phyloP scores from a whole-genome alignment of 2,797 vertebrate species.

The Semaprochilodus insignis region DNA sequence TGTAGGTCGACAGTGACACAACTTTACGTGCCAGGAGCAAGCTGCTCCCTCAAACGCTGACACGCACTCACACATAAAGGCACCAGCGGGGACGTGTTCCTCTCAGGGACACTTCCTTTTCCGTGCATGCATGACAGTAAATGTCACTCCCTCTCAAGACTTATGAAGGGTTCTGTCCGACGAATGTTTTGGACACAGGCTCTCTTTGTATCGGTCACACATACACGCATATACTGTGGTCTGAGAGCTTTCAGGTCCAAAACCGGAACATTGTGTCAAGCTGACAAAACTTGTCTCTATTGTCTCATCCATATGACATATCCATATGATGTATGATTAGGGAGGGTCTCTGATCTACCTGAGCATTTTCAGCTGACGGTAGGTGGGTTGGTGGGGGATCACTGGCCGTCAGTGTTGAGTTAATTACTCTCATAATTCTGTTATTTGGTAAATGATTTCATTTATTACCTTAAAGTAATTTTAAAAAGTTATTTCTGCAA shows the following conservation, averaged over 20 bases:
- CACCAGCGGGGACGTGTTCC: slow-evolving; percentile 29
- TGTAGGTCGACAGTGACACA: slow-evolving; percentile 16
- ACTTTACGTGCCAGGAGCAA: slow-evolving; percentile 23
- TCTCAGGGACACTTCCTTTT: slow-evolving; percentile 43
- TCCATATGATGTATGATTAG: too few relatives aligned
- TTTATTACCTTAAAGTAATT: too few relatives aligned
- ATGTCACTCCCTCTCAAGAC: slow-evolving; percentile 33
- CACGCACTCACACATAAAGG: slow-evolving; percentile 13
- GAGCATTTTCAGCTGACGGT: too few relatives aligned
- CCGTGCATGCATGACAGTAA: slow-evolving; percentile 15
- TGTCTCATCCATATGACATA: too few relatives aligned
- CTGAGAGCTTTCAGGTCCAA: background rate
- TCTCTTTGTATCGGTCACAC: background rate
- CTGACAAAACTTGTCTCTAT: too few relatives aligned
- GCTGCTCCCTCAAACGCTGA: slow-evolving; percentile 28
- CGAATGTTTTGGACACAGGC: background rate
- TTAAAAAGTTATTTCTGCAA: too few relatives aligned
- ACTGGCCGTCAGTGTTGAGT: too few relatives aligned
- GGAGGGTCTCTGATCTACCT: too few relatives aligned
- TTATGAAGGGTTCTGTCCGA: background rate
- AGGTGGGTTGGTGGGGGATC: too few relatives aligned
- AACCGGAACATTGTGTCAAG: too few relatives aligned
- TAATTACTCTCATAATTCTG: too few relatives aligned
- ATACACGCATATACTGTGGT: background rate
- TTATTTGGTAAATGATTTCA: too few relatives aligned